Evolutionary conservation across 2,888 invertebrate genomes (phyloP).

Genomic region (Sphecodes monilicornis): DNA sequence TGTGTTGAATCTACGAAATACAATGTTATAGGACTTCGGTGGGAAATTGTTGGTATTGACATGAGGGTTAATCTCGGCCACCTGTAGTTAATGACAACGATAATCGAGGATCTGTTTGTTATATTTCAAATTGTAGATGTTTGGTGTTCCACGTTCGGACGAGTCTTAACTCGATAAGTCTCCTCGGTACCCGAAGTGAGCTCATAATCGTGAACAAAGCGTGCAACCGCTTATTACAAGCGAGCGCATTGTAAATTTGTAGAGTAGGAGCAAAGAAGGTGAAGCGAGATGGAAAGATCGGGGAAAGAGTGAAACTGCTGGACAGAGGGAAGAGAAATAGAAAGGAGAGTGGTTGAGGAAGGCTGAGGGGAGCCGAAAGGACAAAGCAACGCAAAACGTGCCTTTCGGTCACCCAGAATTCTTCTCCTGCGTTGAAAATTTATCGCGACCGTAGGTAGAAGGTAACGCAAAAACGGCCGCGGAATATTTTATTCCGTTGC

Average conservation of each 20-base stretch:
- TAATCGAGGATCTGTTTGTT: constrained; percentile 32
- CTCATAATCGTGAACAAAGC: constrained; percentile 75
- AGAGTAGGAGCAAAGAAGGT: constrained; percentile 58
- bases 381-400: constrained; percentile 69
- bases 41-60: too few relatives aligned
- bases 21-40: too few relatives aligned
- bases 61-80: background rate
- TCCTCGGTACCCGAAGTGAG: constrained; percentile 73
- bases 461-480: background rate
- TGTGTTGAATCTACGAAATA: too few relatives aligned
- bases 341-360: constrained; percentile 48
- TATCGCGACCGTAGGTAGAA: constrained; percentile 54
- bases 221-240: constrained; percentile 77
- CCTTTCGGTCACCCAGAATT: constrained; percentile 56
- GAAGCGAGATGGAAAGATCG: constrained; percentile 29
- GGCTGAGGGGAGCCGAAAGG: constrained; percentile 63
- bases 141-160: constrained; percentile 49
- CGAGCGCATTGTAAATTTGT: constrained; percentile 76
- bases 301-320: constrained; percentile 7
- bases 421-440: constrained; percentile 62
- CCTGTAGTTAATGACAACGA: constrained; percentile 16
- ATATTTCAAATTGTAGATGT: constrained; percentile 37
- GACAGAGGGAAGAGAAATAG: constrained; percentile 31
- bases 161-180: constrained; percentile 73
- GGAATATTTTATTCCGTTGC: background rate